These are phyloP conservation scores for Drosophila kanapiae DNA, from an alignment of 1,140 invertebrate genomes.

Conservation along the genomic window DNA sequence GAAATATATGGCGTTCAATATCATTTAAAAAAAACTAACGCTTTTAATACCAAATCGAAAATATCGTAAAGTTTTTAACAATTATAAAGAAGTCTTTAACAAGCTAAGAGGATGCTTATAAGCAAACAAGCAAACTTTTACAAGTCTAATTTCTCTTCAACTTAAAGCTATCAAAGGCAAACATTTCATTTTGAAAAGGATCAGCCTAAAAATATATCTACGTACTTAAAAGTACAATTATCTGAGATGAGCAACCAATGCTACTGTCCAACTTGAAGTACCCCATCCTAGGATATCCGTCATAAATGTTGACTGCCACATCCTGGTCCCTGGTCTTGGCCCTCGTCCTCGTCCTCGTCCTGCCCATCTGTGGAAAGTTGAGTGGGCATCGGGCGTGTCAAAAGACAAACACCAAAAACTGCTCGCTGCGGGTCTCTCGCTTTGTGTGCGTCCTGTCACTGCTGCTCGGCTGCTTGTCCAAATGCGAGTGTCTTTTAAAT, in stretches of 20 bases:
- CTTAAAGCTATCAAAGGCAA: background rate
- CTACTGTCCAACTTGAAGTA: no score
- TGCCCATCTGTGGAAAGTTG: constrained; percentile 31
- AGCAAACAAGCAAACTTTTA: no score
- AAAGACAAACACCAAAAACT: constrained; percentile 65
- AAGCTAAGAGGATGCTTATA: no score
- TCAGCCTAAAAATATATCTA: background rate
- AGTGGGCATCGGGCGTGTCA: constrained; percentile 61
- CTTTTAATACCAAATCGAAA: no score
- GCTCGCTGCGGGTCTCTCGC: constrained; percentile 55
- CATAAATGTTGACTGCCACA: constrained; percentile 38
- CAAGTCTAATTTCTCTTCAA: background rate
- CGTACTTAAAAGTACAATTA: background rate
- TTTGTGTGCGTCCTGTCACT: constrained; percentile 28
- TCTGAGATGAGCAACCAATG: background rate
- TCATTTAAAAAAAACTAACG: no score
- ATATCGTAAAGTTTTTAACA: no score
- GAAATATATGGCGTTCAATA: no score
- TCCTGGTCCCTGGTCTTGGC: constrained; percentile 13
- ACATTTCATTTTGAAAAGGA: background rate
- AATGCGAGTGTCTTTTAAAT: constrained; percentile 73
- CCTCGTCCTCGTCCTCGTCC: background rate
- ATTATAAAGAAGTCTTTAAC: no score
- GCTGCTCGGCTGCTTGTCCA: constrained; percentile 26
- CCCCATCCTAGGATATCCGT: constrained; percentile 14